Conservation (phyloP, 2,797 vertebrate species). For the Xenopus petersii region DNA sequence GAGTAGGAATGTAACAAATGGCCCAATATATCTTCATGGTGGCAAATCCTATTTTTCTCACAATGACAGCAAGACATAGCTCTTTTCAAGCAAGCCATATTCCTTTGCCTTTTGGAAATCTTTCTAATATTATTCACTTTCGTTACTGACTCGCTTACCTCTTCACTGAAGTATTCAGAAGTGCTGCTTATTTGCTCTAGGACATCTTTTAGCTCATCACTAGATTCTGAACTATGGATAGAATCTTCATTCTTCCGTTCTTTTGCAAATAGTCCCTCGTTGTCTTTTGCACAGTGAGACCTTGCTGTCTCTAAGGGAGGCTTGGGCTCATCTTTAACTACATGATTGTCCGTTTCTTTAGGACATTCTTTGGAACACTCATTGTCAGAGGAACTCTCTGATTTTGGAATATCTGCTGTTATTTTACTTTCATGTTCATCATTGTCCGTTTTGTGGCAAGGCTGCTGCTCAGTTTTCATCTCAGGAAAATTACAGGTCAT, state of each 20-base stretch:
- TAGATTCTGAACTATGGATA: slow-evolving; percentile 23
- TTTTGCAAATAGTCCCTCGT: neutral
- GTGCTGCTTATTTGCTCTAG: slow-evolving; percentile 68
- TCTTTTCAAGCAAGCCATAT: slow-evolving; percentile 16
- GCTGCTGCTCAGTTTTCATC: slow-evolving; percentile 44
- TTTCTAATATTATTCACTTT: slow-evolving; percentile 46
- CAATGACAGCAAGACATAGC: slow-evolving; percentile 48
- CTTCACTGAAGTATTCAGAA: slow-evolving; percentile 63
- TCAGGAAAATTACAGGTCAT: slow-evolving; percentile 40
- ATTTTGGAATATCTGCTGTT: slow-evolving; percentile 24
- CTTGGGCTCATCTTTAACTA: slow-evolving; percentile 8
- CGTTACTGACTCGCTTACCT: slow-evolving; percentile 14
- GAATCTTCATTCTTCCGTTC: slow-evolving; percentile 34
- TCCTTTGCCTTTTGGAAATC: slow-evolving; percentile 35
- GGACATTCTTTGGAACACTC: slow-evolving; percentile 24
- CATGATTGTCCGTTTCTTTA: slow-evolving; percentile 37
- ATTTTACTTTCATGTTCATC: slow-evolving; percentile 27
- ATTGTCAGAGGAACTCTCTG: slow-evolving; percentile 38
- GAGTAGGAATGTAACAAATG: slow-evolving; percentile 53
- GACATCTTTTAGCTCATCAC: slow-evolving; percentile 58
- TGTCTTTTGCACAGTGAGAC: neutral
- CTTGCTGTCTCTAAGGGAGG: neutral
- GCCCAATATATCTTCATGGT: slow-evolving; percentile 50
- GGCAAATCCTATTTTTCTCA: slow-evolving; percentile 48
- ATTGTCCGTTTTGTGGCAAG: slow-evolving; percentile 28